Base-by-base conservation (phyloP, 1,140 invertebrate genomes). In the Camponotus floridanus region DNA sequence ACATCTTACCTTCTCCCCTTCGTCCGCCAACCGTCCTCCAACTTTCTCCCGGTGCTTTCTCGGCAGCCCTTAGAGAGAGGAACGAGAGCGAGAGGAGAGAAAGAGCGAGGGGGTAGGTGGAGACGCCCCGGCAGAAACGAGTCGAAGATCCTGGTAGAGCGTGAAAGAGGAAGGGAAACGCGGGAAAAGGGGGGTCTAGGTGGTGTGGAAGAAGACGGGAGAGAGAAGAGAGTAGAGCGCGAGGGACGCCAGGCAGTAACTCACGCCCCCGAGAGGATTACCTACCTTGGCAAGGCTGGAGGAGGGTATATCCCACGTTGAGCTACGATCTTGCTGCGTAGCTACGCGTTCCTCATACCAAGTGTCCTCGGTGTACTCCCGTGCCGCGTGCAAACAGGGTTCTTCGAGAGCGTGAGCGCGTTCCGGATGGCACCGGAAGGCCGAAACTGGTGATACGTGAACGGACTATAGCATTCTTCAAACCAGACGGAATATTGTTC, bases 261-360 rank as follows among this genome's bases (percentile, higher is more conserved):
- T 95, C 94, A 95, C 95, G 95, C 95, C 95, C 94, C 94, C 95
- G 92, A 95, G 95, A 95, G 95, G 95, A 95, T 95, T 95, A 95
- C 79, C 79, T 94, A 93, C 94, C 94, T 95, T 93, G 93, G 93
- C 92, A 92, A 92, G 92, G 91, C 89, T 87, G 88, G 93, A 93
- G 92, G 90, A 93, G 92, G 92, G 92, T 92, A 92, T 92, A 92
- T 89, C 90, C 92, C 92, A 92, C 93, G 90, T 94, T 95, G 95
- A 95, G 94, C 94, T 95, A 95, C 94, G 94, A 91, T 92, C 92
- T 95, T 94, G 93, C 94, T 95, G 94, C 94, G 94, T 95, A 94
- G 94, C 94, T 95, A 95, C 94, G 95, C 94, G 95, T 95, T 94
- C 94, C 95, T 95, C 94, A 95, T 95, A 95, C 95, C 94, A 89